A percentile compares a stretch with the other conserved stretches of the same genome.
These are phyloP conservation scores for Mythimna loreyi DNA, from an alignment of 2,888 invertebrate species.

Conservation along the genomic window DNA sequence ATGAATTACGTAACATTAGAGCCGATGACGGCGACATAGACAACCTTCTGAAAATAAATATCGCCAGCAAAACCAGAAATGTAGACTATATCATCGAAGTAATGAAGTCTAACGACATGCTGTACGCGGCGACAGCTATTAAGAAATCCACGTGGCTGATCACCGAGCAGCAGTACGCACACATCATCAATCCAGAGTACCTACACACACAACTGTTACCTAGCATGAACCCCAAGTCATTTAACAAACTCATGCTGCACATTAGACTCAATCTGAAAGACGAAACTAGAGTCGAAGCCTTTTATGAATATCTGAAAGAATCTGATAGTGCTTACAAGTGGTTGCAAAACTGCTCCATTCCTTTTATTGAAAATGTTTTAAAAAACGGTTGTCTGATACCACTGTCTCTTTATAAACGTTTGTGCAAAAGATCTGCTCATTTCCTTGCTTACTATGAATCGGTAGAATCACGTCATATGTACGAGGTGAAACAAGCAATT, in stretches of 20 bases:
- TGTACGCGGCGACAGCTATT: constrained; percentile 80
- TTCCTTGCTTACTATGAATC: constrained; percentile 67
- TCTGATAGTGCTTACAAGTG: constrained; percentile 73
- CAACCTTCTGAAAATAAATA: constrained; percentile 78
- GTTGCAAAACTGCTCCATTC: constrained; percentile 79
- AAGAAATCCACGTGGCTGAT: constrained; percentile 79
- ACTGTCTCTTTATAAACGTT: constrained; percentile 66
- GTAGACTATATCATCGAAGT: constrained; percentile 75
- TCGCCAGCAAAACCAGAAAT: constrained; percentile 74
- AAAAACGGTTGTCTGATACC: constrained; percentile 61
- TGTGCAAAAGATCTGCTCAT: constrained; percentile 74
- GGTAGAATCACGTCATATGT: background rate
- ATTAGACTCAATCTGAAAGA: constrained; percentile 79
- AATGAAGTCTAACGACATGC: constrained; percentile 77
- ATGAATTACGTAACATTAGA: constrained; percentile 62
- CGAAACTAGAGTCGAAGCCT: constrained; percentile 76
- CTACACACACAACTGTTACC: constrained; percentile 75
- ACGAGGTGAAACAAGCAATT: constrained; percentile 24
- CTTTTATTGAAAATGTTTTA: constrained; percentile 72
- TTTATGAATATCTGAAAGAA: constrained; percentile 76
- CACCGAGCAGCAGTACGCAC: constrained; percentile 74
- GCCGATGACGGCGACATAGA: constrained; percentile 71
- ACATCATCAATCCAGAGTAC: constrained; percentile 80
- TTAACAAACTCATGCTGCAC: constrained; percentile 76
- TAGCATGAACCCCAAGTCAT: constrained; percentile 77